A percentile compares a stretch with the other conserved stretches of the same genome.
Evolutionary conservation across 1,140 invertebrate species (phyloP).

Genomic region (Gonatopus flavifemur): DNA sequence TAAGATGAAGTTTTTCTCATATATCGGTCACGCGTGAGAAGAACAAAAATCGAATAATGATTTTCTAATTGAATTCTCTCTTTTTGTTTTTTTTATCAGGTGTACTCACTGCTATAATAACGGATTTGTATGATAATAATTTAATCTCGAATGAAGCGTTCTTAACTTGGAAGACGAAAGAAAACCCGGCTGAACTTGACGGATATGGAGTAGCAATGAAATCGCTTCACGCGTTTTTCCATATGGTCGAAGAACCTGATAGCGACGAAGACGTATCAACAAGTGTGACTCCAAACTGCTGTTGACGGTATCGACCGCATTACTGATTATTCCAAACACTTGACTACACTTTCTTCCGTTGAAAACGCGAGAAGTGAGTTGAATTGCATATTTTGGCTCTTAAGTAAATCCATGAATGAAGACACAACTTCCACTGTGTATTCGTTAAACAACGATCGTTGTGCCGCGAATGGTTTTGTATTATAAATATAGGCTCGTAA

Average conservation of each 20-base stretch:
- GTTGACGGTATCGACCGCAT: conserved; percentile 31
- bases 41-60: background rate
- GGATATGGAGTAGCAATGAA: conserved; percentile 64
- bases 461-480: conserved; percentile 39
- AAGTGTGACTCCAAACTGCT: conserved; percentile 21
- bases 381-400: conserved; percentile 39
- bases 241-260: conserved; percentile 61
- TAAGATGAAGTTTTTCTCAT: conserved; percentile 44
- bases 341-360: conserved; percentile 25
- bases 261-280: conserved; percentile 44
- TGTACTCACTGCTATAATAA: conserved; percentile 60
- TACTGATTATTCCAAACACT: conserved; percentile 29
- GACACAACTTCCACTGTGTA: too few relatives aligned
- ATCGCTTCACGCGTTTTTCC: conserved; percentile 64
- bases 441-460: too few relatives aligned
- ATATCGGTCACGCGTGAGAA: background rate
- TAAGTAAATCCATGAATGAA: too few relatives aligned
- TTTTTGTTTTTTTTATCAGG: conserved; percentile 28
- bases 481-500: conserved; percentile 41
- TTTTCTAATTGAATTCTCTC: conserved; percentile 1
- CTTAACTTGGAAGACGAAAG: conserved; percentile 60
- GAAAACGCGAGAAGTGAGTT: conserved; percentile 28
- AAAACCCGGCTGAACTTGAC: conserved; percentile 57
- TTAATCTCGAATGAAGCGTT: conserved; percentile 67
- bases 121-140: conserved; percentile 62